Percentiles rank a stretch among this genome's conserved stretches.
phyloP scores from a whole-genome alignment of 2,113 vertebrate genomes.

The Phyllopteryx taeniolatus region DNA sequence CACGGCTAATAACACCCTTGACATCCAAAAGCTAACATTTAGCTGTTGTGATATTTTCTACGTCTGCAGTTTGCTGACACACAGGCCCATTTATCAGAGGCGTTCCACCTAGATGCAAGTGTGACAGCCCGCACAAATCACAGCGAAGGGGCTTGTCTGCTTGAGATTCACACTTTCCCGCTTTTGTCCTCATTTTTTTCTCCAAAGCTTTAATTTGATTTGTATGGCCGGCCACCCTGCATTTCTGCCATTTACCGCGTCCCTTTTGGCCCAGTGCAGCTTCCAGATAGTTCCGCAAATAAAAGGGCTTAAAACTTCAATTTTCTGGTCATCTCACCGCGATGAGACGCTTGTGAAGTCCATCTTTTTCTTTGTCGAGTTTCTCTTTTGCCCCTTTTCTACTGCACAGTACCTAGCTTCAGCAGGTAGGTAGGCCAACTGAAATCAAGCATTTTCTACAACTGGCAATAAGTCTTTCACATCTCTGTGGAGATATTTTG shows the following conservation, averaged over 20 bases:
- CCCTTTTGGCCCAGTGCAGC: constrained; percentile 10
- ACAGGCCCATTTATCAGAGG: background rate
- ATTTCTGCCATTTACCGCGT: background rate
- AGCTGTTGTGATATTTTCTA: background rate
- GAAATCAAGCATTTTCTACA: background rate
- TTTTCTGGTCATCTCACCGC: background rate
- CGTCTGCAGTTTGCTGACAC: background rate
- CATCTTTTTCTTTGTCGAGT: background rate
- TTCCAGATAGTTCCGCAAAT: constrained; percentile 12
- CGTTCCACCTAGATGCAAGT: constrained; percentile 6
- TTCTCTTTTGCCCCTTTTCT: background rate
- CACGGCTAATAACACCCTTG: background rate
- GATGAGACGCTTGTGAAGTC: background rate
- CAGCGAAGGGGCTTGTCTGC: constrained; percentile 1
- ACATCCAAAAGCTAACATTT: background rate
- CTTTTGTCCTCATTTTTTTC: background rate
- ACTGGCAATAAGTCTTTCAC: too few relatives aligned
- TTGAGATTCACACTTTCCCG: background rate
- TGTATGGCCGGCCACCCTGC: constrained; percentile 6
- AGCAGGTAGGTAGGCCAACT: background rate
- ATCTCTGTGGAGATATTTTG: too few relatives aligned
- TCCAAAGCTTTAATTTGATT: constrained; percentile 4
- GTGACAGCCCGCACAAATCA: constrained; percentile 5
- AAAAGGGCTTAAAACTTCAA: constrained; percentile 7
- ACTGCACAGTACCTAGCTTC: background rate